Evolutionary conservation across 1,140 invertebrate genomes (phyloP), one percentile per base, ranked within the genome.

Genomic region (Drosophila lowei): DNA sequence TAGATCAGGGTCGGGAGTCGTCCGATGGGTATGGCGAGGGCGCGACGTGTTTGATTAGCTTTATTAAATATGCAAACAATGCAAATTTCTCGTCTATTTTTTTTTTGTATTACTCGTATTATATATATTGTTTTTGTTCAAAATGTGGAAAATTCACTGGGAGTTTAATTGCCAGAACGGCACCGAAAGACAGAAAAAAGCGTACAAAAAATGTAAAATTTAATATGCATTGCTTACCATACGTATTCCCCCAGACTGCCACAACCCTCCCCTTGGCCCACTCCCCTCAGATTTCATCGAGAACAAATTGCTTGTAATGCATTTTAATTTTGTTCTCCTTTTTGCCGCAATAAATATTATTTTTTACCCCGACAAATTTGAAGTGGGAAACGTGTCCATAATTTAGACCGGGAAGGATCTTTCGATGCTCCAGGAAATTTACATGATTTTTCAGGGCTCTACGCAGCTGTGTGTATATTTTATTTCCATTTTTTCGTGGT

Each of bases 1-100:
- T 58, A 81, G 60, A 38, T 38, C 34, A 38, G 72, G 72, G 56
- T 49, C 59, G 25, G 58, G 38, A 49, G 63, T 50, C 16, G 6
- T 15, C 13, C 21, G 30, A 25, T 18, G 11, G 62, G 9, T 21
- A 34, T 67, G 13, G 16, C 28, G 49, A 55, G 63, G 49, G 65
- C 42, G 63, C 73, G 65, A 65, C 80, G 80, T 79, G 77, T 85
- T 85, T 85, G 81, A 85, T 85, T 85, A 85, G 81, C 81, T 81
- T 81, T 86, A 85, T 85, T 81, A 86, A 85, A 85, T 85, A 85
- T 85, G 81, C 81, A 85, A 85, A 85, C 81, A 85, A 85, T 79
- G 60, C 65, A 70, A 81, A 54, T 13, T 42, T 42, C 21, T 13
- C 30, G 41, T 38, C 6, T 18, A 9, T 21, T 53, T 43, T 30